Evolutionary conservation across 2,113 vertebrate genomes (phyloP), one percentile per base, ranked within the genome.

Genomic region (Xenopus laevis): DNA sequence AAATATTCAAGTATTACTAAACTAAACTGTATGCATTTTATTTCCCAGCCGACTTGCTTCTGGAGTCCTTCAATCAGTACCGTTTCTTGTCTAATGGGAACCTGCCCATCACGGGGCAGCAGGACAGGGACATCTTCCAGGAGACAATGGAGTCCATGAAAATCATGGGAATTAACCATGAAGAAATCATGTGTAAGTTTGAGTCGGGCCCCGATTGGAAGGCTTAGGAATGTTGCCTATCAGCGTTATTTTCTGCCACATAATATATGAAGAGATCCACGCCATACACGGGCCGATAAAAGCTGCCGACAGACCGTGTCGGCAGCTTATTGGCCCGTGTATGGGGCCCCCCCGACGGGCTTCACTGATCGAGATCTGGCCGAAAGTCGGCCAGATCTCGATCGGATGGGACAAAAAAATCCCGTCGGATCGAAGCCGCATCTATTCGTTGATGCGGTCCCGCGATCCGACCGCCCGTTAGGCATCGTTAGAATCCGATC

Each of bases 141-240:
- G 94, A 96, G 86, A 96, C 95, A 0, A 89, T 96, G 91, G 95
- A 95, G 83, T 94, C 95, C 7, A 90, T 96, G 91, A 83, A 80
- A 27, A 94, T 96, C 76, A 94, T 96, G 91, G 94, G 94, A 12
- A 93, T 96, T 85, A 91, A 68, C 40, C 87, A 88, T 0, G 95
- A 96, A 21, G 95, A 96, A 78, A 90, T 84, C 30, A 71, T 89
- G 1, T 92, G 95, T 95, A 87, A 93, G 94, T 82, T 13, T 17
- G 17, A 40, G 59, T 30, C 61, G 17, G 71, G 33, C 27, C 50
- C 30, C 12, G 20, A 17, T 72, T 55, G 65, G n/a, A 45, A 55
- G 59, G 12, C 44, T 18, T 7, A 40, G 46, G 46, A 63, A 55
- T 72, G 59, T 64, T 20, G 5, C 4, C 5, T 40, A 21, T 40